These are phyloP conservation scores for Collichthys lucidus DNA, from an alignment of 2,113 vertebrate genomes.

Conservation along the genomic window DNA sequence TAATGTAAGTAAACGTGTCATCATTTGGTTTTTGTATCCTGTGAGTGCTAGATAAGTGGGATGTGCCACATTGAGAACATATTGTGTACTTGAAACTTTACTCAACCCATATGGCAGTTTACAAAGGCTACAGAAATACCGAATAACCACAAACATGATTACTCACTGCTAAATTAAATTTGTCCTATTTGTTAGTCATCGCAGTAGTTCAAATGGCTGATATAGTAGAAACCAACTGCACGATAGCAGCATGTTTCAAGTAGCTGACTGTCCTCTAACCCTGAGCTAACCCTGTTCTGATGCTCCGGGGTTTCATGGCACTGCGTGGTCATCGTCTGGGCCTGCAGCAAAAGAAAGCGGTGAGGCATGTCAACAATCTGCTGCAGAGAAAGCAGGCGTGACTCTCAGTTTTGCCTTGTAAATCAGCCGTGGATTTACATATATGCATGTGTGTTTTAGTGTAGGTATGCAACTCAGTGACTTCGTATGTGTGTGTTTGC, in stretches of 20 bases:
- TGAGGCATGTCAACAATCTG: constrained; percentile 58
- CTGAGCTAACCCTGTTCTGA: constrained; percentile 18
- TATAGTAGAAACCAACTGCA: constrained; percentile 9
- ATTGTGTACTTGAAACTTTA: constrained; percentile 14
- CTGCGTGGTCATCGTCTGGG: constrained; percentile 52
- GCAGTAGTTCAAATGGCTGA: not conserved
- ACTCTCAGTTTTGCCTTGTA: constrained; percentile 69
- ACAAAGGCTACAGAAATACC: constrained; percentile 17
- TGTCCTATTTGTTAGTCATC: not conserved
- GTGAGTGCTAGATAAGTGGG: not conserved
- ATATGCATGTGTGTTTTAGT: constrained; percentile 13
- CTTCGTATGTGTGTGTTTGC: not conserved
- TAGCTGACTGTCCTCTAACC: constrained; percentile 32
- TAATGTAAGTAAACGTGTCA: not conserved
- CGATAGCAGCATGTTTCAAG: constrained; percentile 29
- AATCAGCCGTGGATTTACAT: constrained; percentile 56
- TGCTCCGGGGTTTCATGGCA: constrained; percentile 33
- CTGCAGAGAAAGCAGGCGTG: constrained; percentile 44
- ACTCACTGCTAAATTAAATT: constrained; percentile 17
- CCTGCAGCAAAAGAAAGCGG: constrained; percentile 48
- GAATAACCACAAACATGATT: constrained; percentile 21
- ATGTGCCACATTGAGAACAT: constrained; percentile 7
- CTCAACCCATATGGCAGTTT: constrained; percentile 13
- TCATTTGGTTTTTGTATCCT: constrained; percentile 18
- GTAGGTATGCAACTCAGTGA: constrained; percentile 10